phyloP scores from a whole-genome alignment of 2,113 vertebrate species.

The Cyprinus carpio region DNA sequence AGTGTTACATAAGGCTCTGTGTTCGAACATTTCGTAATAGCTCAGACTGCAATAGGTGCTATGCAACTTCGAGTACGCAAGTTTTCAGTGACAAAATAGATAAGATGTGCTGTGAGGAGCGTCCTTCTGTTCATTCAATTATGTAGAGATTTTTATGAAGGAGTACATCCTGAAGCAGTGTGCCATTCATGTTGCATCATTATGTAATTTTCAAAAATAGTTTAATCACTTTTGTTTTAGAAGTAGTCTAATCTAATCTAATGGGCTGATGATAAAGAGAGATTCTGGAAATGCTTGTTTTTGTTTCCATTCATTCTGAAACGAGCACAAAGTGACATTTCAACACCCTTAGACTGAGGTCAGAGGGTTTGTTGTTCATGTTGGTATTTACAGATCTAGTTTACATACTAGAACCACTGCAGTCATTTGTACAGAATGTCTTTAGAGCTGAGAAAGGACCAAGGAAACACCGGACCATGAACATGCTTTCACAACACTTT shows the following conservation, averaged over 20 bases:
- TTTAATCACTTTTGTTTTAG: not conserved
- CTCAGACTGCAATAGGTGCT: constrained; percentile 36
- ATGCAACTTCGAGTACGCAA: not conserved
- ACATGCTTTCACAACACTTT: not conserved
- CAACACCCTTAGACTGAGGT: not conserved
- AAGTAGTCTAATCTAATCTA: not conserved
- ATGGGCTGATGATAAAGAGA: not conserved
- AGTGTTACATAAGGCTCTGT: not conserved
- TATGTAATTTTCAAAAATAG: not conserved
- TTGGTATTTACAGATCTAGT: not conserved
- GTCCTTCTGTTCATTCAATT: not conserved
- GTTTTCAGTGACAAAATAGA: not conserved
- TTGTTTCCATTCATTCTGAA: not conserved
- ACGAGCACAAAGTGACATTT: not conserved
- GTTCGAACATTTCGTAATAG: not conserved
- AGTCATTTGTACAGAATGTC: not conserved
- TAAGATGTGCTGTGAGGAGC: not conserved
- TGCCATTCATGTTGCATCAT: not conserved
- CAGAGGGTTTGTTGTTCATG: not conserved
- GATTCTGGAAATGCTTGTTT: not conserved
- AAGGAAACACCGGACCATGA: not conserved
- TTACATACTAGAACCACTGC: not conserved
- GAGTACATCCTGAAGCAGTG: not conserved
- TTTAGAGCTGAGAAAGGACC: not conserved
- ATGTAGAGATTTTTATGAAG: not conserved